These are phyloP conservation scores for Monoplex corrugatus DNA, from an alignment of 2,888 invertebrate genomes.

Conservation along the genomic window DNA sequence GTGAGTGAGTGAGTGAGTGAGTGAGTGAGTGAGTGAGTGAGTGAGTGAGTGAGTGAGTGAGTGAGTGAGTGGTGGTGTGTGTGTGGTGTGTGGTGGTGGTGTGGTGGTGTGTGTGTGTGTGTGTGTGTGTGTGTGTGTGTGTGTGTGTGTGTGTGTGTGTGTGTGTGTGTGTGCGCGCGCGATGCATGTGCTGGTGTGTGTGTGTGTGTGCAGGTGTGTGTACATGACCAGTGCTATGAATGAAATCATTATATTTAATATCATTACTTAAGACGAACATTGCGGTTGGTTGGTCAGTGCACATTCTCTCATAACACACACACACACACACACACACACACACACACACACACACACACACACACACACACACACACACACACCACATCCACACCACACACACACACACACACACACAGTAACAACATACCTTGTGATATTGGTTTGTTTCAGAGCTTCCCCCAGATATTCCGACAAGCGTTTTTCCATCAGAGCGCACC, in stretches of 20 bases:
- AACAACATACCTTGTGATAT: slow-evolving; percentile 63
- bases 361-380: too few relatives aligned
- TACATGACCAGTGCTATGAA: too few relatives aligned
- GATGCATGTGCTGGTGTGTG: not conserved
- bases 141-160: not conserved
- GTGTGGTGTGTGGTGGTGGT: too few relatives aligned
- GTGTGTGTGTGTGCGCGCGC: too few relatives aligned
- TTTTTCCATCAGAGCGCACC: slow-evolving; percentile 76
- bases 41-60: not conserved
- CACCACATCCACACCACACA: not conserved
- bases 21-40: too few relatives aligned
- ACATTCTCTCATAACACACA: too few relatives aligned
- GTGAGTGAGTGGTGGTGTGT: not conserved
- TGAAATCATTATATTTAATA: too few relatives aligned
- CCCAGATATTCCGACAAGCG: slow-evolving; percentile 71
- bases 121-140: not conserved
- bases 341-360: not conserved
- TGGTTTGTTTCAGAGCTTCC: slow-evolving; percentile 65
- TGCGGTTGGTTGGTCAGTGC: too few relatives aligned
- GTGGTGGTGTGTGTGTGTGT: not conserved
- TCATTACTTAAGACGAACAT: too few relatives aligned
- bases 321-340: not conserved
- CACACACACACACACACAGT: not conserved
- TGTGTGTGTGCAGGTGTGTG: not conserved
- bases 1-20: not conserved